Percentiles rank a stretch among this genome's conserved stretches.
These are phyloP conservation scores for Heliconius melpomene DNA, from an alignment of 1,140 invertebrate genomes.

Conservation along the genomic window DNA sequence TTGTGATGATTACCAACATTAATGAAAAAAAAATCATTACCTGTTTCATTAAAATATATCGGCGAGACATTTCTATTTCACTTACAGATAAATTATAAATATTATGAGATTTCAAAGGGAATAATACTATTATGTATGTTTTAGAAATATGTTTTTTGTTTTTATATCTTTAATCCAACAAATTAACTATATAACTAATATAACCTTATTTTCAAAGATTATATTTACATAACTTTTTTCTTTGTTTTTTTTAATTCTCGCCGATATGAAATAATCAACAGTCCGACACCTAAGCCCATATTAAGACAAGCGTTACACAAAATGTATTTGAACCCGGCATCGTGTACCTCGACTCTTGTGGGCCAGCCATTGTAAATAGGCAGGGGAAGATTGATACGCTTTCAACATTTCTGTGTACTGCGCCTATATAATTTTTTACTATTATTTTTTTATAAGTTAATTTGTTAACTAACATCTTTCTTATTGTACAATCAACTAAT, in stretches of 20 bases:
- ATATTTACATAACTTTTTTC: too few relatives aligned
- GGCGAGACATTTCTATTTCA: background rate
- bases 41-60: conserved; percentile 6
- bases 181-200: too few relatives aligned
- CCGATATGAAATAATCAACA: conserved; percentile 24
- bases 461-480: background rate
- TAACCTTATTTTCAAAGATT: too few relatives aligned
- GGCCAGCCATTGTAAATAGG: conserved; percentile 79
- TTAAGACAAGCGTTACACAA: conserved; percentile 62
- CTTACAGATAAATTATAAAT: too few relatives aligned
- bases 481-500: too few relatives aligned
- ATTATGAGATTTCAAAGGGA: too few relatives aligned
- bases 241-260: conserved; percentile 13
- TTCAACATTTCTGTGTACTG: conserved; percentile 81
- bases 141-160: too few relatives aligned
- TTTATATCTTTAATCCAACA: too few relatives aligned
- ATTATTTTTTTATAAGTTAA: background rate
- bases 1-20: conserved; percentile 9
- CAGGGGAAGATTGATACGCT: conserved; percentile 78
- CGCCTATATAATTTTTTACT: conserved; percentile 59
- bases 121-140: too few relatives aligned
- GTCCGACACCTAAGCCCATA: conserved; percentile 37
- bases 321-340: conserved; percentile 42
- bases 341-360: conserved; percentile 77
- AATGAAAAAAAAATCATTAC: background rate